These are phyloP conservation scores for Standfussiana lucernea DNA, from an alignment of 2,888 invertebrate species.

Conservation along the genomic window DNA sequence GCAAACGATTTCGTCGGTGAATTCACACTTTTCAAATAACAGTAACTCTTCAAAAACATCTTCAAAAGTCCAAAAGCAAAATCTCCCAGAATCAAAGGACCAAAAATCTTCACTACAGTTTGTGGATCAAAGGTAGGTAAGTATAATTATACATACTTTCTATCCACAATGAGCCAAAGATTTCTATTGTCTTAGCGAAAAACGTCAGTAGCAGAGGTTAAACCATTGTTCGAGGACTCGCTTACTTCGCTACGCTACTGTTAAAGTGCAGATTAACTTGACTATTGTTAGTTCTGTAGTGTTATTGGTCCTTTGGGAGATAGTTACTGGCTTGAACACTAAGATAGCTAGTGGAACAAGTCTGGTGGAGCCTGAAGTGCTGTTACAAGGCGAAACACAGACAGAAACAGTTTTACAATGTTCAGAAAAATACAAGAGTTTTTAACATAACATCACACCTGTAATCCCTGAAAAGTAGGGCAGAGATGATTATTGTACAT, in stretches of 20 bases:
- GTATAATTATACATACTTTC: too few species aligned
- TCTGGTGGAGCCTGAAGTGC: not conserved
- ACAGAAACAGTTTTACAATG: not conserved
- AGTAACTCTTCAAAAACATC: not conserved
- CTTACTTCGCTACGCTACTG: slow-evolving; percentile 24
- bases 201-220: slow-evolving; percentile 48
- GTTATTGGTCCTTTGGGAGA: slow-evolving; percentile 33
- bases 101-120: slow-evolving; percentile 27
- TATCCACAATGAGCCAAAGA: slow-evolving; percentile 28
- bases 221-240: slow-evolving; percentile 42
- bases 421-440: not conserved
- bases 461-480: too few species aligned
- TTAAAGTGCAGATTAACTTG: slow-evolving; percentile 47
- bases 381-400: not conserved
- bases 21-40: not conserved
- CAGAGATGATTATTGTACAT: too few species aligned
- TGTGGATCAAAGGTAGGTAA: slow-evolving; percentile 25
- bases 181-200: slow-evolving; percentile 52
- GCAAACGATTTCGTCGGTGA: not conserved
- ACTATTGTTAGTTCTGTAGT: slow-evolving; percentile 39
- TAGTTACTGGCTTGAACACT: not conserved
- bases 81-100: not conserved
- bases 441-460: too few species aligned
- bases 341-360: not conserved
- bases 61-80: slow-evolving; percentile 8